phyloP scores from a whole-genome alignment of 2,113 vertebrate genomes.

The Limnothrissa miodon region DNA sequence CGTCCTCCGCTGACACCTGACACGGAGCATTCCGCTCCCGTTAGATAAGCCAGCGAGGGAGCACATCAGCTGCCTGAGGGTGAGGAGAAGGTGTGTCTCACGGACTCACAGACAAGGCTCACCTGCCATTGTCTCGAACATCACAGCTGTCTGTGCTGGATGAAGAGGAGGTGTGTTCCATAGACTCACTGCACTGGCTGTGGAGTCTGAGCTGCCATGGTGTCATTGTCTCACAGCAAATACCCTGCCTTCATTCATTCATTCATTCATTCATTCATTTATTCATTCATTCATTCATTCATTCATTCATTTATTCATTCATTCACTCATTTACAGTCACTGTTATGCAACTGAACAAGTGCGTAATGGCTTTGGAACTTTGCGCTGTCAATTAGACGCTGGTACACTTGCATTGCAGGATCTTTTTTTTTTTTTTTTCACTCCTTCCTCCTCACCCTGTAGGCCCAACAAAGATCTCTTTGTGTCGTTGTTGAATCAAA shows the following conservation, averaged over 20 bases:
- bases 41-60: neutral
- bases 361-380: neutral
- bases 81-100: neutral
- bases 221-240: neutral
- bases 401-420: neutral
- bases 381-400: neutral
- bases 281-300: neutral
- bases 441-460: neutral
- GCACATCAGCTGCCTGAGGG: neutral
- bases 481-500: neutral
- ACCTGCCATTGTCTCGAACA: too few relatives aligned
- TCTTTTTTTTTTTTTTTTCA: neutral
- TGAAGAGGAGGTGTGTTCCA: neutral
- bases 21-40: neutral
- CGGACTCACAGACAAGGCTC: too few relatives aligned
- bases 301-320: neutral
- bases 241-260: neutral
- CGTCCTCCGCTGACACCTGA: constrained; percentile 19
- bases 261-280: neutral
- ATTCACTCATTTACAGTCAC: too few relatives aligned
- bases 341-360: neutral
- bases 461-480: neutral
- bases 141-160: too few relatives aligned
- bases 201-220: neutral
- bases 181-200: neutral